Evolutionary conservation across 2,113 vertebrate species (phyloP).

Genomic region (Glaucidium brasilianum): DNA sequence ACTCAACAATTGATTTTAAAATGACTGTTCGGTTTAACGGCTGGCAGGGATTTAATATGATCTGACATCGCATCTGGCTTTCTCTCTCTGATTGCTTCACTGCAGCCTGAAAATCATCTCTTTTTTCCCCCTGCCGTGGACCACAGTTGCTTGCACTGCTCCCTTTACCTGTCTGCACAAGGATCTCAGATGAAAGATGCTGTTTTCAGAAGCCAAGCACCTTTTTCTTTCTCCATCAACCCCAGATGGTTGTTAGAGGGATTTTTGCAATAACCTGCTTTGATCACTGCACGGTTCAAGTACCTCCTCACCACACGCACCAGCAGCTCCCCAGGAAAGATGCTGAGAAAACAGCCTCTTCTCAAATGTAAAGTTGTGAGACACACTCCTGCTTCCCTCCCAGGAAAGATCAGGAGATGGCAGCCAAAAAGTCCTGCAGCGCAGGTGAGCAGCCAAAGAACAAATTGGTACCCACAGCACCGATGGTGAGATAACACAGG

Average conservation of each 20-base stretch:
- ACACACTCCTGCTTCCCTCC: neutral
- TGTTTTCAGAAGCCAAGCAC: neutral
- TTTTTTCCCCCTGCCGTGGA: too few species aligned
- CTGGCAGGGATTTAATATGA: neutral
- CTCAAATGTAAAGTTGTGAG: neutral
- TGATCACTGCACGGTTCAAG: rapidly evolving
- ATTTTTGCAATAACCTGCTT: neutral
- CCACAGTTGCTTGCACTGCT: neutral
- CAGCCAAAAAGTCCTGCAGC: neutral
- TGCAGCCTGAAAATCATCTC: neutral
- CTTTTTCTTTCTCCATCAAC: neutral
- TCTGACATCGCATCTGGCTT: neutral
- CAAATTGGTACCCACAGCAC: neutral
- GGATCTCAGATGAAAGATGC: neutral
- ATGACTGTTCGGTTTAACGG: neutral
- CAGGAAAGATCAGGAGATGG: neutral
- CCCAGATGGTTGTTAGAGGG: neutral
- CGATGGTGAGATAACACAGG: neutral
- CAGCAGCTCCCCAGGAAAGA: neutral
- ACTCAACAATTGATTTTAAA: neutral
- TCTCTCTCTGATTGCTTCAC: neutral
- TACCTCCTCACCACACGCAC: neutral
- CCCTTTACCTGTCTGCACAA: neutral
- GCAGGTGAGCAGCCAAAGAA: neutral
- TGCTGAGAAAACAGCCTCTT: neutral